phyloP scores from a whole-genome alignment of 2,888 invertebrate genomes.

The Halictus ligatus region DNA sequence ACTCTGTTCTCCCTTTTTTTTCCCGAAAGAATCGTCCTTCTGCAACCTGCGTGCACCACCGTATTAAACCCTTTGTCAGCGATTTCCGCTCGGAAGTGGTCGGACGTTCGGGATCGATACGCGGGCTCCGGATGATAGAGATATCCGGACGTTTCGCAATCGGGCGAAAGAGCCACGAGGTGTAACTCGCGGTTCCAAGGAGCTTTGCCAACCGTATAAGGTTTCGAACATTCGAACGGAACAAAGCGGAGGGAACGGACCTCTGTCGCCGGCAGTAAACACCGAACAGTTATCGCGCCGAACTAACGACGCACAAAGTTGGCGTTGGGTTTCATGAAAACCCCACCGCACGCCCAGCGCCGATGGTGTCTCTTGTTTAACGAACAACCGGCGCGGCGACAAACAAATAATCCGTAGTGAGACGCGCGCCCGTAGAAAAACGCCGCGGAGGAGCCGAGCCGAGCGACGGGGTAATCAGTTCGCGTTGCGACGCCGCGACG shows the following conservation, averaged over 20 bases:
- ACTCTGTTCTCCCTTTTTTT: not conserved
- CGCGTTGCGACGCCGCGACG: slow-evolving; percentile 59
- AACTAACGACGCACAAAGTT: slow-evolving; percentile 50
- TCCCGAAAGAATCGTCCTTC: not conserved
- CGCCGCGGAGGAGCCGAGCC: slow-evolving; percentile 30
- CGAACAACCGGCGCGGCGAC: slow-evolving; percentile 32
- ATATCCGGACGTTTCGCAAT: slow-evolving; percentile 2
- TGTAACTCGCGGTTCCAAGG: slow-evolving; percentile 63
- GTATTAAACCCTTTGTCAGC: not conserved
- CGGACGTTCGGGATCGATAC: slow-evolving; percentile 18
- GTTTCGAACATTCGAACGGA: slow-evolving; percentile 64
- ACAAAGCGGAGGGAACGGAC: slow-evolving; percentile 28
- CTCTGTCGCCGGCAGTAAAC: slow-evolving; percentile 52
- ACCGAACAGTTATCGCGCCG: slow-evolving; percentile 60
- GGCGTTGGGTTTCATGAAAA: slow-evolving; percentile 52
- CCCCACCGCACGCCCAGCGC: not conserved
- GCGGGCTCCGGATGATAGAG: slow-evolving; percentile 1
- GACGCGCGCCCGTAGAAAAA: slow-evolving; percentile 54
- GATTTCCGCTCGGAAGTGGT: slow-evolving; percentile 6
- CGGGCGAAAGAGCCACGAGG: slow-evolving; percentile 42
- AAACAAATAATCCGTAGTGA: slow-evolving; percentile 52
- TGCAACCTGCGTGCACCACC: not conserved
- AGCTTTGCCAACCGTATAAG: slow-evolving; percentile 57
- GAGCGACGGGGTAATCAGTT: slow-evolving; percentile 56
- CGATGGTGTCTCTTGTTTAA: slow-evolving; percentile 45